Percentiles rank a stretch among this genome's conserved stretches.
Conservation (phyloP, 2,797 vertebrate species). For the Urosaurus nigricauda region DNA sequence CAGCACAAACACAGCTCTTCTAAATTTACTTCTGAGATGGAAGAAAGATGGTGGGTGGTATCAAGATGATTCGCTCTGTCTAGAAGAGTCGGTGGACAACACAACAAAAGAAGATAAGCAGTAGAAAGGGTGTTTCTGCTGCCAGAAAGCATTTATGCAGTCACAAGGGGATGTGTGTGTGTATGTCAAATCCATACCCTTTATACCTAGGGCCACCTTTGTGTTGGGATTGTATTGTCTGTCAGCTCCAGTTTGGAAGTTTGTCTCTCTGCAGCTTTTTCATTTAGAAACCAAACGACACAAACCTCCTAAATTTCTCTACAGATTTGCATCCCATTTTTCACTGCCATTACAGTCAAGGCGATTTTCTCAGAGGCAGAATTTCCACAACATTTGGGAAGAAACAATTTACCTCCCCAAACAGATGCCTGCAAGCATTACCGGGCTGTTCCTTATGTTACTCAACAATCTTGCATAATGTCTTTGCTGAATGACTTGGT, state of each 20-base stretch:
- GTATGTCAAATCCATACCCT: no score
- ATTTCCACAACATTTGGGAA: not conserved
- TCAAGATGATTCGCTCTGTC: no score
- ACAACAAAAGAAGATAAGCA: no score
- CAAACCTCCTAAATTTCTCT: not conserved
- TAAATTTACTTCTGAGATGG: no score
- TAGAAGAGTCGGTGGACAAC: no score
- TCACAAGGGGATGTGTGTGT: no score
- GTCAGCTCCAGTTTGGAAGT: not conserved
- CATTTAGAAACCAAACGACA: not conserved
- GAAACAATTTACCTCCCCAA: conserved; percentile 33
- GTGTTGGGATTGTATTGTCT: not conserved
- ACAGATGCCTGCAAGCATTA: conserved; percentile 5
- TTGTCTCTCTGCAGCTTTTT: not conserved
- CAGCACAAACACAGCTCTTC: no score
- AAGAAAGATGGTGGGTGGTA: no score
- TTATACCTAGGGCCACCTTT: no score
- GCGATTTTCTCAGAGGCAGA: not conserved
- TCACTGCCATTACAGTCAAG: not conserved
- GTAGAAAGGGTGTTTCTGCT: no score
- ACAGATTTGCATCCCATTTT: not conserved
- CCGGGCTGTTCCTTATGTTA: conserved; percentile 14
- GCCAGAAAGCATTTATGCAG: no score
- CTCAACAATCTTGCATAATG: conserved; percentile 32
- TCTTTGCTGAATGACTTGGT: conserved; percentile 25